phyloP scores from a whole-genome alignment of 2,797 vertebrate genomes.

The Erpetoichthys calabaricus region DNA sequence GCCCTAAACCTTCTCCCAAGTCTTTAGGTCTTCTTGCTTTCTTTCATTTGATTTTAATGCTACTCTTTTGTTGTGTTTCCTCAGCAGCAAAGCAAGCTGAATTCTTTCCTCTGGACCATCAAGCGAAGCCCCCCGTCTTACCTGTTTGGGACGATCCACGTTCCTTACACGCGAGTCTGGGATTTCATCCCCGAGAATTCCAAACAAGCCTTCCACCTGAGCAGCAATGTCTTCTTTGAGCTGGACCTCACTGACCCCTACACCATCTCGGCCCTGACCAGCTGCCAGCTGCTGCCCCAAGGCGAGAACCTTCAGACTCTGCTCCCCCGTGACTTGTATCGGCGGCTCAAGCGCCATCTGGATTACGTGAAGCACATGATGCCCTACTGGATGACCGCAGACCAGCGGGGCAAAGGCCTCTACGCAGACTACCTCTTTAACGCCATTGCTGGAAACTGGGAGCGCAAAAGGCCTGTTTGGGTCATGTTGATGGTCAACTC shows the following conservation, averaged over 20 bases:
- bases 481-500: slow-evolving; percentile 84
- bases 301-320: slow-evolving; percentile 70
- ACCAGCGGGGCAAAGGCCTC: slow-evolving; percentile 65
- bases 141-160: slow-evolving; percentile 73
- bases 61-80: not conserved
- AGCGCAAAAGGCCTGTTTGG: slow-evolving; percentile 73
- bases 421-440: slow-evolving; percentile 77
- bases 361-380: slow-evolving; percentile 77
- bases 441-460: slow-evolving; percentile 73
- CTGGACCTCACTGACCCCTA: slow-evolving; percentile 70
- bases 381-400: slow-evolving; percentile 70
- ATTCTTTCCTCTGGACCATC: slow-evolving; percentile 73
- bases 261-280: slow-evolving; percentile 67
- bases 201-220: slow-evolving; percentile 64
- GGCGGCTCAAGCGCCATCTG: slow-evolving; percentile 69
- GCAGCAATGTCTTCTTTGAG: slow-evolving; percentile 64
- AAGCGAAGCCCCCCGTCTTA: slow-evolving; percentile 62
- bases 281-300: slow-evolving; percentile 68
- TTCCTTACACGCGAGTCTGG: slow-evolving; percentile 73
- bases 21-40: not conserved
- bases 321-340: slow-evolving; percentile 62
- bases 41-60: not conserved
- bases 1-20: not conserved
- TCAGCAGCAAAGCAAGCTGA: slow-evolving; percentile 59
- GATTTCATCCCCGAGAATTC: slow-evolving; percentile 71